Percentiles rank a stretch among this genome's conserved stretches.
Conservation (phyloP, 1,140 invertebrate species). For the Drosophila kohkoa region DNA sequence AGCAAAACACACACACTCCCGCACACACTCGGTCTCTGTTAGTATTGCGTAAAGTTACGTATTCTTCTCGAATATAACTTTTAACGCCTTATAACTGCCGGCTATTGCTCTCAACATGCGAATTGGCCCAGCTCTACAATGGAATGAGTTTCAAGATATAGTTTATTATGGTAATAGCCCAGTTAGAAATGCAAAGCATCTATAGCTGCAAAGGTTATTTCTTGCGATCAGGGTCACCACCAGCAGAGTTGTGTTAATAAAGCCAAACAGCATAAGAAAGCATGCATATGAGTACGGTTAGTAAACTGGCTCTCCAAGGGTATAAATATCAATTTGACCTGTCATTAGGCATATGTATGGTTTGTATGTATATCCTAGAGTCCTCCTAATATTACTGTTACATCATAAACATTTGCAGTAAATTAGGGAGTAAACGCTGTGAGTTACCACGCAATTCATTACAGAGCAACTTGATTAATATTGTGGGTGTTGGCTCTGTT, state of each 20-base stretch:
- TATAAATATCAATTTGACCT: constrained; percentile 5
- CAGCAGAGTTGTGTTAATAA: background rate
- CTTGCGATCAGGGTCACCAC: background rate
- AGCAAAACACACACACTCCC: constrained; percentile 43
- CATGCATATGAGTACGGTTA: too few species aligned
- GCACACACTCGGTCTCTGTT: constrained; percentile 3
- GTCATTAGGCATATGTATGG: constrained; percentile 13
- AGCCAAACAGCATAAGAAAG: background rate
- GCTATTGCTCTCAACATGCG: constrained; percentile 51
- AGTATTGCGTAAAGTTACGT: constrained; percentile 30
- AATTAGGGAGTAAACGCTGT: constrained; percentile 53
- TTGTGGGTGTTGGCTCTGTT: constrained; percentile 19
- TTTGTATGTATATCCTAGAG: constrained; percentile 1
- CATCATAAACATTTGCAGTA: constrained; percentile 54
- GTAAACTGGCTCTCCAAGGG: background rate
- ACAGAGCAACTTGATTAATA: constrained; percentile 40
- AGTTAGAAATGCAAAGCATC: background rate
- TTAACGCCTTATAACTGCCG: constrained; percentile 68
- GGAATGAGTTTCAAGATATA: background rate
- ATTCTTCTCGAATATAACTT: constrained; percentile 56
- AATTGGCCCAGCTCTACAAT: constrained; percentile 15
- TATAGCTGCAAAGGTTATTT: background rate
- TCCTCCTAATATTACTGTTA: constrained; percentile 21
- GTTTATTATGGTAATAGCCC: constrained; percentile 1
- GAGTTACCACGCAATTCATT: constrained; percentile 63